These are phyloP conservation scores for Illadopsis cleaveri DNA, from an alignment of 2,113 vertebrate genomes.

Conservation along the genomic window DNA sequence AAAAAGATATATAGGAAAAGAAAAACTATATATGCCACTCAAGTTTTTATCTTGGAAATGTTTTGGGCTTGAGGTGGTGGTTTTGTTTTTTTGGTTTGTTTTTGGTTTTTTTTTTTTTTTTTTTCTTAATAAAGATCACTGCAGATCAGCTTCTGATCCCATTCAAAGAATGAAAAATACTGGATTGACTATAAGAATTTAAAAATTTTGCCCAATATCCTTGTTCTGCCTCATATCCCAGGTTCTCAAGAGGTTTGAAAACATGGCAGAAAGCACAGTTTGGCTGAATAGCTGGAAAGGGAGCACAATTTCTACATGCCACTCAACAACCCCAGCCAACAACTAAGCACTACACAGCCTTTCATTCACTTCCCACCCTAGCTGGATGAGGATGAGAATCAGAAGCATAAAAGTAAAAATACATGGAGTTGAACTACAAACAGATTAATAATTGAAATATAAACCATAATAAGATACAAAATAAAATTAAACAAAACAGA, in stretches of 20 bases:
- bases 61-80: not conserved
- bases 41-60: not conserved
- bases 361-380: not conserved
- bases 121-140: not conserved
- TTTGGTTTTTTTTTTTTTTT: not conserved
- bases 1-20: not conserved
- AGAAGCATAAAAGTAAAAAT: not conserved
- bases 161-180: not conserved
- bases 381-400: not conserved
- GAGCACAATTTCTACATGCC: not conserved
- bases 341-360: not conserved
- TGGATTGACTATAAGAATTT: not conserved
- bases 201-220: not conserved
- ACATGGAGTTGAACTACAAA: not conserved
- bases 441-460: not conserved
- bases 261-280: not conserved
- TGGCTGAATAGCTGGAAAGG: not conserved
- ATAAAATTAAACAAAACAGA: not conserved
- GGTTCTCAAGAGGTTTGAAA: not conserved
- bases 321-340: not conserved
- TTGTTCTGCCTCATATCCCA: not conserved
- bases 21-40: not conserved
- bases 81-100: too few species aligned
- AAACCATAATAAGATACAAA: not conserved
- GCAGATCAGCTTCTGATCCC: not conserved